Conservation (phyloP, 2,113 vertebrate species). For the Lycocorax pyrrhopterus region DNA sequence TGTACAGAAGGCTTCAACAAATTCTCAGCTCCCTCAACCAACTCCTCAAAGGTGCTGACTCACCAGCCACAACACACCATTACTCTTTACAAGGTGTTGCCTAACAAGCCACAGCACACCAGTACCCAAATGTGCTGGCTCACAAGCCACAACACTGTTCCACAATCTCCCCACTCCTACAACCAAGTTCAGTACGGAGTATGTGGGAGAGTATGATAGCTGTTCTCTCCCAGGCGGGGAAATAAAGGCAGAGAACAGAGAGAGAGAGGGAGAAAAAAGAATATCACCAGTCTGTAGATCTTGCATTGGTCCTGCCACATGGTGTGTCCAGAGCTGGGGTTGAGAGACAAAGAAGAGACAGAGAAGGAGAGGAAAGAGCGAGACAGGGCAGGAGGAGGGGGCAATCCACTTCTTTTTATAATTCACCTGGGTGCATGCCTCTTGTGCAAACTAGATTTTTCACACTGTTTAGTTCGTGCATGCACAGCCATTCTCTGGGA, state of each 20-base stretch:
- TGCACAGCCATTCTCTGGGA: not conserved
- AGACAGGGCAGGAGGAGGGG: no score
- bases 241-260: not conserved
- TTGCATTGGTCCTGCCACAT: not conserved
- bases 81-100: not conserved
- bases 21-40: not conserved
- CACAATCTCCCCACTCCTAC: not conserved
- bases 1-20: not conserved
- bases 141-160: not conserved
- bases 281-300: not conserved
- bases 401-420: not conserved
- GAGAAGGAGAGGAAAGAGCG: fast-evolving
- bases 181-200: not conserved
- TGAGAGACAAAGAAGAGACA: not conserved
- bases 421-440: not conserved
- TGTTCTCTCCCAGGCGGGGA: not conserved
- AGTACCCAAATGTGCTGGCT: not conserved
- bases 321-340: not conserved
- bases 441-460: not conserved
- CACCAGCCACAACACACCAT: not conserved
- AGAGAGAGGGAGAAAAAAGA: not conserved
- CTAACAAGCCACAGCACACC: not conserved
- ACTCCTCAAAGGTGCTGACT: not conserved
- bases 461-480: fast-evolving
- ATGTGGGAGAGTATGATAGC: not conserved